Percentiles rank a stretch among this genome's conserved stretches.
phyloP scores from a whole-genome alignment of 2,113 vertebrate species.

The Donacobius atricapilla region DNA sequence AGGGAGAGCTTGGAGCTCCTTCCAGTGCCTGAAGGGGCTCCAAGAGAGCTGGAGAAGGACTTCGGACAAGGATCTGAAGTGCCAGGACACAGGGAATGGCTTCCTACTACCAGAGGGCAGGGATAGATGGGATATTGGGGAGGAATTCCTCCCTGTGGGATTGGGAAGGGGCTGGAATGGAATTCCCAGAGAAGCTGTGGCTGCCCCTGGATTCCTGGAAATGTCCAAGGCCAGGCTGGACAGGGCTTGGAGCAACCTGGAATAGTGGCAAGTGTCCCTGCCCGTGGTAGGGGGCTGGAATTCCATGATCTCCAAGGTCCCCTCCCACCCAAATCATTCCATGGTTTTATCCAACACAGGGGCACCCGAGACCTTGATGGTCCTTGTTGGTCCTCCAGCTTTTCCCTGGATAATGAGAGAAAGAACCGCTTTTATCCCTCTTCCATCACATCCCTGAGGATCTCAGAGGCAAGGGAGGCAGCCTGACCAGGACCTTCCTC shows the following conservation, averaged over 20 bases:
- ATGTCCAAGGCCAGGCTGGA: rapidly evolving
- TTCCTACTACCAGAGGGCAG: background rate
- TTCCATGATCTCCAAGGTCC: background rate
- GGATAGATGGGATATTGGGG: background rate
- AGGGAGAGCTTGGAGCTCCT: rapidly evolving
- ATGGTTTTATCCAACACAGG: background rate
- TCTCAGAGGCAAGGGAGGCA: background rate
- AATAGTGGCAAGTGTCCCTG: background rate
- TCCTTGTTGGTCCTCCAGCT: background rate
- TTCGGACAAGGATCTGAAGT: rapidly evolving
- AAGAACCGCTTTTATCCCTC: background rate
- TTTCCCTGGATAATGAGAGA: background rate
- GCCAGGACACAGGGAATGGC: background rate
- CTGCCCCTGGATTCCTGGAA: background rate
- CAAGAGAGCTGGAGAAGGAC: background rate
- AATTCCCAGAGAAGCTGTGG: background rate
- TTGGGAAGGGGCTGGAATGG: rapidly evolving
- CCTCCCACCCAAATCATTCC: background rate
- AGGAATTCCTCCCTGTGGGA: background rate
- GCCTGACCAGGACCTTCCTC: background rate
- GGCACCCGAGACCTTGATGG: background rate
- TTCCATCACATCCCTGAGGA: background rate
- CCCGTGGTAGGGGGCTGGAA: background rate
- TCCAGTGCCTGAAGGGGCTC: background rate
- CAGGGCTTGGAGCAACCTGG: rapidly evolving